Conservation (phyloP, 1,140 invertebrate species). For the Neodiprion fabricii region DNA sequence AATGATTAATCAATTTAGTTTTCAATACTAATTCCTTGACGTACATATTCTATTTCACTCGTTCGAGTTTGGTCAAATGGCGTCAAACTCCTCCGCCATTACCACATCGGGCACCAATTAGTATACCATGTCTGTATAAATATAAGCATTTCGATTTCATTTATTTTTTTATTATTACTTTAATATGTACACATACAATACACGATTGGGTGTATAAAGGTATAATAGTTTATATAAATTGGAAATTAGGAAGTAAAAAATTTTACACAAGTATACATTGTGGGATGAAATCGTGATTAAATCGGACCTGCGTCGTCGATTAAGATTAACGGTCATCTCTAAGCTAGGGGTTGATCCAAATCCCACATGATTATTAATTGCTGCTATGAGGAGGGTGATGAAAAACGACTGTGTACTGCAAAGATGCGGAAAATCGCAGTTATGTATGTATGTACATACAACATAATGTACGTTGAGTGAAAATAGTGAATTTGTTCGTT, state of each 20-base stretch:
- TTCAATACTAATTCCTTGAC: constrained; percentile 2
- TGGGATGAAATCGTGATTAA: neutral
- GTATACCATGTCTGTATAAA: too few species aligned
- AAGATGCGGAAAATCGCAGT: neutral
- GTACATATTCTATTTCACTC: neutral
- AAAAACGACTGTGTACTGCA: neutral
- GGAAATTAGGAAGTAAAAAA: neutral
- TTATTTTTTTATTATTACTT: neutral
- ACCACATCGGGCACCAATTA: too few species aligned
- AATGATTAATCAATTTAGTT: constrained; percentile 4
- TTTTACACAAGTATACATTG: neutral
- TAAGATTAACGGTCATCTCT: neutral
- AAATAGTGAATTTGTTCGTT: too few species aligned
- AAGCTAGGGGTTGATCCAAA: neutral
- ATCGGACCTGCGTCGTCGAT: neutral
- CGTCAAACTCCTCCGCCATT: too few species aligned
- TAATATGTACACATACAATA: neutral
- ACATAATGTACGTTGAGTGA: neutral
- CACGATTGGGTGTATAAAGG: neutral
- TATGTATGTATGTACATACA: neutral
- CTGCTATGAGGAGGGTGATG: neutral
- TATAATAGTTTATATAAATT: neutral
- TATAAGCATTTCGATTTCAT: neutral
- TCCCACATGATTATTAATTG: neutral
- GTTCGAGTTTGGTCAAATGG: neutral